These are phyloP conservation scores for Diaprepes abbreviatus DNA, from an alignment of 2,888 invertebrate genomes.

Conservation along the genomic window DNA sequence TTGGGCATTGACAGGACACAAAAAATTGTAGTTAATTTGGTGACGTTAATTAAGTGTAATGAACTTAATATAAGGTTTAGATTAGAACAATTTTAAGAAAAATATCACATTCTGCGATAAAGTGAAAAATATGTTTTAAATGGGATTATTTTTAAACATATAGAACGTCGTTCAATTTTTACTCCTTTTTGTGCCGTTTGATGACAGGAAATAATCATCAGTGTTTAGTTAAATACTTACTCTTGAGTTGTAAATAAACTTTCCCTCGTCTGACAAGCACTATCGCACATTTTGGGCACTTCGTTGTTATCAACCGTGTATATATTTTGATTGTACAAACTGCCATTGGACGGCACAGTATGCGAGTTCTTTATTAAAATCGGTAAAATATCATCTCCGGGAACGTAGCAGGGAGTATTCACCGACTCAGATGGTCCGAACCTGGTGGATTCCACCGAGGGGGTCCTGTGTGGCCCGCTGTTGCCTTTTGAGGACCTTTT, in stretches of 20 bases:
- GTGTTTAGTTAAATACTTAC: no score
- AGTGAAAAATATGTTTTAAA: no score
- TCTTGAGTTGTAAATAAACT: constrained; percentile 74
- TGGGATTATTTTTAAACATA: no score
- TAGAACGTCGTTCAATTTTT: no score
- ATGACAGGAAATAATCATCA: no score
- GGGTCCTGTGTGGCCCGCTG: constrained; percentile 40
- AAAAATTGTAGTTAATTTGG: no score
- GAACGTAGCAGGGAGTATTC: constrained; percentile 68
- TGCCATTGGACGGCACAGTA: constrained; percentile 60
- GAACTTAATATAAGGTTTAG: no score
- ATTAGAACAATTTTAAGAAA: no score
- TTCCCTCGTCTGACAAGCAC: constrained; percentile 87
- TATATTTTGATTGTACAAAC: constrained; percentile 59
- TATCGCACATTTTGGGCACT: constrained; percentile 77
- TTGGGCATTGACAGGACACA: no score
- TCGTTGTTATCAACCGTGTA: constrained; percentile 61
- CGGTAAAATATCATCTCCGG: constrained; percentile 67
- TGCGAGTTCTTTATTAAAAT: constrained; percentile 63
- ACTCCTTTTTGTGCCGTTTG: no score
- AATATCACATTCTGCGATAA: no score
- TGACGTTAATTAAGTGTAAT: no score
- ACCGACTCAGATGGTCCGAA: constrained; percentile 54
- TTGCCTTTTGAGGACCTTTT: constrained; percentile 44
- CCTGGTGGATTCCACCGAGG: constrained; percentile 48